These are phyloP conservation scores for Eueremaeus valkanovi DNA, from an alignment of 2,888 invertebrate species.

Conservation along the genomic window DNA sequence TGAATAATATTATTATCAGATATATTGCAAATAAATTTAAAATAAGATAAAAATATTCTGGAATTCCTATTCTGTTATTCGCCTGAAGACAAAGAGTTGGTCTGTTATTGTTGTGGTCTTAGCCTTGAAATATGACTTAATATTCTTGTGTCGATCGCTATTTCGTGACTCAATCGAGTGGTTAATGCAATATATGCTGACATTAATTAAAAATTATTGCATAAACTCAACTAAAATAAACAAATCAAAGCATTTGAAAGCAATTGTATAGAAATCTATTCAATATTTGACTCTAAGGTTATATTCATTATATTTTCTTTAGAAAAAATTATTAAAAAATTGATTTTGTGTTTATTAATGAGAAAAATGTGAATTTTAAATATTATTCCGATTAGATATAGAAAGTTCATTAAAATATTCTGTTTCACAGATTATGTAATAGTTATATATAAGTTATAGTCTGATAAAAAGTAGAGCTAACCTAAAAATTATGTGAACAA, in stretches of 20 bases:
- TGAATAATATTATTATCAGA: no score
- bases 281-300: no score
- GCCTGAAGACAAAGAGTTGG: neutral
- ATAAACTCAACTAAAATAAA: constrained; percentile 1
- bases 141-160: neutral
- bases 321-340: neutral
- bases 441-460: no score
- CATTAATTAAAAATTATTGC: neutral
- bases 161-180: neutral
- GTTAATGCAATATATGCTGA: neutral
- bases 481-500: neutral
- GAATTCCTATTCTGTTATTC: neutral
- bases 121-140: neutral
- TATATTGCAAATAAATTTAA: neutral
- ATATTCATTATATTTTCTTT: no score
- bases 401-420: constrained; percentile 9
- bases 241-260: neutral
- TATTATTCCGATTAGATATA: no score
- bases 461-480: neutral
- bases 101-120: constrained; percentile 5
- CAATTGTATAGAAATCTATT: no score
- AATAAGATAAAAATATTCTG: neutral
- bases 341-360: neutral
- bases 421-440: neutral
- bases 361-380: neutral